A percentile compares a stretch with the other conserved stretches of the same genome.
phyloP scores from a whole-genome alignment of 1,140 invertebrate species.

The Pseudobourletiella spinata region DNA sequence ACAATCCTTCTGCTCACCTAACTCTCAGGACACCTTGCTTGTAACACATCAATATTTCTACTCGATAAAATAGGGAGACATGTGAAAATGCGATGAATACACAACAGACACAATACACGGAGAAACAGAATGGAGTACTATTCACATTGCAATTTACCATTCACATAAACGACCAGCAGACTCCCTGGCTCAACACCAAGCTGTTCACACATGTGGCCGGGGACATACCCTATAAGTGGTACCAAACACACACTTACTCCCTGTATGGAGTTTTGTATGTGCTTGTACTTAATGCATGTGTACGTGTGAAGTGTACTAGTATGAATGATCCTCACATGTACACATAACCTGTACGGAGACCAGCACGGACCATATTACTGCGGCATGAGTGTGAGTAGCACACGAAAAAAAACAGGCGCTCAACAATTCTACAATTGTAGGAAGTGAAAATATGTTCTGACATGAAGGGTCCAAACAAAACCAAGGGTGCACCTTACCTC shows the following conservation, averaged over 20 bases:
- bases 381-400: too few species aligned
- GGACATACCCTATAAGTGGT: neutral
- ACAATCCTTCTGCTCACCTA: neutral
- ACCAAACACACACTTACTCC: neutral
- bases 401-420: too few species aligned
- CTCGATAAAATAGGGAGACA: neutral
- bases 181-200: neutral
- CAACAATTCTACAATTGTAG: too few species aligned
- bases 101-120: neutral
- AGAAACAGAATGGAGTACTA: neutral
- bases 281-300: neutral
- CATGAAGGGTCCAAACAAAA: too few species aligned
- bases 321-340: too few species aligned
- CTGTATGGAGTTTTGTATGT: neutral
- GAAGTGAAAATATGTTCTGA: too few species aligned
- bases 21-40: neutral
- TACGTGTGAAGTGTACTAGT: too few species aligned
- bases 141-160: too few species aligned
- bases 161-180: too few species aligned
- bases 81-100: slow-evolving; percentile 9
- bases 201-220: neutral
- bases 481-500: too few species aligned
- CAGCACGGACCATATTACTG: too few species aligned
- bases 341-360: too few species aligned
- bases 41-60: neutral